These are phyloP conservation scores for Drosophila ohnishii DNA, from an alignment of 1,140 invertebrate species.

Conservation along the genomic window DNA sequence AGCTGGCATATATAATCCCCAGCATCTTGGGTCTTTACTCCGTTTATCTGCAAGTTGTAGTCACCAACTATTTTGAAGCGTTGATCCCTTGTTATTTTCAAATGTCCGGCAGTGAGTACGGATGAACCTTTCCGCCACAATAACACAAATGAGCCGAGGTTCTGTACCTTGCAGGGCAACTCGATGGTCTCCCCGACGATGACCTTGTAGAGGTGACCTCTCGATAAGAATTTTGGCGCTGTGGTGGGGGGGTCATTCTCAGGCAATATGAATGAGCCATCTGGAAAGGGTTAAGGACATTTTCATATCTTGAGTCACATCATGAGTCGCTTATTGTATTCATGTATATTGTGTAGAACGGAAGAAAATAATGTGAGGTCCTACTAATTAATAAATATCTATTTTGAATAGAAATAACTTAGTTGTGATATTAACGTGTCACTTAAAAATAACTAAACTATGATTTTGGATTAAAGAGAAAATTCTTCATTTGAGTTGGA, in stretches of 20 bases:
- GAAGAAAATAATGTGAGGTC: neutral
- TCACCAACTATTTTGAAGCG: conserved; percentile 86
- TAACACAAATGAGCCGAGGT: conserved; percentile 86
- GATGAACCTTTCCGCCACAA: conserved; percentile 86
- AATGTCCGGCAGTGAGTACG: conserved; percentile 86
- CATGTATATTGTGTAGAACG: no score
- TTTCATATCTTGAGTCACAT: neutral
- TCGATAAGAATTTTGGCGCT: conserved; percentile 87
- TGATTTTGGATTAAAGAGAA: neutral
- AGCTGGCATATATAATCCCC: conserved; percentile 85
- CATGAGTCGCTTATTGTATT: neutral
- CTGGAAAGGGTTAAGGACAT: conserved; percentile 21
- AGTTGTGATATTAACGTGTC: neutral
- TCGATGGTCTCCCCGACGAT: conserved; percentile 90
- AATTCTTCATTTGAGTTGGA: neutral
- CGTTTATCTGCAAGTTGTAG: conserved; percentile 86
- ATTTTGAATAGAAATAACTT: neutral
- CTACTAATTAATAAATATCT: neutral
- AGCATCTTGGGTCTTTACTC: conserved; percentile 84
- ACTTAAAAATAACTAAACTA: neutral
- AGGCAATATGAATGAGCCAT: conserved; percentile 62
- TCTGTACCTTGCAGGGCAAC: conserved; percentile 90
- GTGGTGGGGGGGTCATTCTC: conserved; percentile 72
- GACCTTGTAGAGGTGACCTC: conserved; percentile 88
- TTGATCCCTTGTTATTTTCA: conserved; percentile 86